Evolutionary conservation across 2,113 vertebrate genomes (phyloP).

Genomic region (human (Homo sapiens)): GRCh38 chr14:34705001-34705500

Average conservation of each 20-base stretch:
- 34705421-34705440: not conserved
- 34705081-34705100: conserved; percentile 2
- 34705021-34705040: too few species aligned
- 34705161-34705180: conserved; percentile 31
- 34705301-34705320: not conserved
- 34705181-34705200: not conserved
- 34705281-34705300: not conserved
- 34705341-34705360: not conserved
- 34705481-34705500: not conserved
- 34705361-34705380: conserved; percentile 11
- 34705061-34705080: not conserved
- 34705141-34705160: not conserved
- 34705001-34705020: too few species aligned
- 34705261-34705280: conserved; percentile 49
- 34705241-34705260: conserved; percentile 51
- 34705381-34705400: conserved; percentile 34
- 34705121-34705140: conserved; percentile 26
- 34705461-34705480: not conserved
- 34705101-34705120: not conserved
- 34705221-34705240: conserved; percentile 51
- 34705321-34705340: not conserved
- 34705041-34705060: too few species aligned
- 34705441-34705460: not conserved
- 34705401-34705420: not conserved
- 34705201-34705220: conserved; percentile 57